These are phyloP conservation scores for Carlito syrichta DNA, from an alignment of 2,113 vertebrate species.

Conservation along the genomic window DNA sequence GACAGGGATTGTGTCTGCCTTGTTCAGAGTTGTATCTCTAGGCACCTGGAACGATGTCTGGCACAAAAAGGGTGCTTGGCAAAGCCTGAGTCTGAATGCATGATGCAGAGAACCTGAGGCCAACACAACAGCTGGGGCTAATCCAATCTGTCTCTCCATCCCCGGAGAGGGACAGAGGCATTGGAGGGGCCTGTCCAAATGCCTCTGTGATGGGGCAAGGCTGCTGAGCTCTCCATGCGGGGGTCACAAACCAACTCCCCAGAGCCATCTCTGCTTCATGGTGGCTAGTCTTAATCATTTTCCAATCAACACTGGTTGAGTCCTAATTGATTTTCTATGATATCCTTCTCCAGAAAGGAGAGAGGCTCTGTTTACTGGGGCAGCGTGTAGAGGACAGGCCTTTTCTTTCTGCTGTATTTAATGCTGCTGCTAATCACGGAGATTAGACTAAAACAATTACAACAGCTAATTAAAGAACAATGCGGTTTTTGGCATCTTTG, in stretches of 20 bases:
- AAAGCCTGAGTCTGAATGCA: background rate
- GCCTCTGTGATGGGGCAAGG: background rate
- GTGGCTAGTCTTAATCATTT: slow-evolving; percentile 74
- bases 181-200: background rate
- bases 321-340: slow-evolving; percentile 82
- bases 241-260: slow-evolving; percentile 44
- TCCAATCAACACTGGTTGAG: slow-evolving; percentile 74
- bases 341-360: slow-evolving; percentile 80
- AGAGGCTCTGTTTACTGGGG: slow-evolving; percentile 81
- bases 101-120: background rate
- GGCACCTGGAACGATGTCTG: background rate
- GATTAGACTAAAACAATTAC: slow-evolving; percentile 90
- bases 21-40: accelerated
- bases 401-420: slow-evolving; percentile 88
- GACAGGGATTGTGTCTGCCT: background rate
- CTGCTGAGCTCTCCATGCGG: background rate
- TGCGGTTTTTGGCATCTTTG: slow-evolving; percentile 86
- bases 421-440: slow-evolving; percentile 87
- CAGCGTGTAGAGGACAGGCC: slow-evolving; percentile 79
- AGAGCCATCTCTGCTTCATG: slow-evolving; percentile 59
- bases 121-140: background rate
- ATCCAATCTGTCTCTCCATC: background rate
- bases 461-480: slow-evolving; percentile 90
- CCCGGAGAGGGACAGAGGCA: background rate
- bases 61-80: background rate